A percentile compares a stretch with the other conserved stretches of the same genome.
These are phyloP conservation scores for Cairina moschata DNA, from an alignment of 2,113 vertebrate genomes.

Conservation along the genomic window DNA sequence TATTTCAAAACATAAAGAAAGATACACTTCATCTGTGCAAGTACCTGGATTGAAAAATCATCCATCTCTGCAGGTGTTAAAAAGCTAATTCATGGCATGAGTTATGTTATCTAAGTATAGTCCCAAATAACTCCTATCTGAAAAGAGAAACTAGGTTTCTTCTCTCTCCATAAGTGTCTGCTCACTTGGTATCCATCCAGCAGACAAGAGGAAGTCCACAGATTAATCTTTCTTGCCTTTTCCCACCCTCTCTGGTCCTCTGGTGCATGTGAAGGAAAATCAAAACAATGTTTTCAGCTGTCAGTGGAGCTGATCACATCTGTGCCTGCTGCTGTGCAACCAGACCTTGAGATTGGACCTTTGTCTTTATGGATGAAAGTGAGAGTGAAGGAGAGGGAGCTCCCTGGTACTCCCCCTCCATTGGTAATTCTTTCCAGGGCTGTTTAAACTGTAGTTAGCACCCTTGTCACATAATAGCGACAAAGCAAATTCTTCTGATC, in stretches of 20 bases:
- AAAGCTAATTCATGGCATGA: neutral
- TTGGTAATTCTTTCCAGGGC: neutral
- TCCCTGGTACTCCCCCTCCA: neutral
- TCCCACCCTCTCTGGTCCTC: neutral
- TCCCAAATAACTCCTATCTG: neutral
- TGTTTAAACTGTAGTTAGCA: neutral
- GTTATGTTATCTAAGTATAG: neutral
- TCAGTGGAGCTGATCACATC: neutral
- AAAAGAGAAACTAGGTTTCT: neutral
- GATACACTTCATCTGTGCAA: neutral
- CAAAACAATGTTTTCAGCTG: neutral
- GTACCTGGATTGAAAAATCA: neutral
- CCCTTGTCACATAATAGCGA: neutral
- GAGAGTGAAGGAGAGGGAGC: neutral
- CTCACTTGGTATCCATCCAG: neutral
- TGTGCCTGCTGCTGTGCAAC: rapidly evolving
- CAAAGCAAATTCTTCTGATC: neutral
- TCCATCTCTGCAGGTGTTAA: neutral
- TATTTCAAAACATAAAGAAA: neutral
- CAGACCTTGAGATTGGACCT: neutral
- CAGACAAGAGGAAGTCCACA: neutral
- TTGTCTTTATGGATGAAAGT: neutral
- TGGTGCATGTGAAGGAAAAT: neutral
- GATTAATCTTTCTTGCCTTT: neutral
- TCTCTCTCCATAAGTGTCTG: neutral